Percentiles rank a stretch among this genome's conserved stretches.
Evolutionary conservation across 2,113 vertebrate genomes (phyloP).

Genomic region (Gymnocephalus cernua): DNA sequence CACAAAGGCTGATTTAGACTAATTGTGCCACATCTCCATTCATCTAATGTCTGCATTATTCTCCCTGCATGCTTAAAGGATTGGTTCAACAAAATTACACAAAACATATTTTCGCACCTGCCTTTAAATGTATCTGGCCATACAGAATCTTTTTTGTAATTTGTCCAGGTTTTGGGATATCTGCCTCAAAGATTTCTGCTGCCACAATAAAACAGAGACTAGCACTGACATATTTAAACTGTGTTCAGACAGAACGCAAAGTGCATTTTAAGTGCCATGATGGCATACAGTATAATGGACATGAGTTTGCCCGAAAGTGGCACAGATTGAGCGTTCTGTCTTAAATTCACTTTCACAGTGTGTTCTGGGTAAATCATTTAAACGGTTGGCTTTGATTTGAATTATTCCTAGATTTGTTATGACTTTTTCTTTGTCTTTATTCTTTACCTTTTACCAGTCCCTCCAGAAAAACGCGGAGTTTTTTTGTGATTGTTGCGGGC

Average conservation of each 20-base stretch:
- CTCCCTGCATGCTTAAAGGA: not conserved
- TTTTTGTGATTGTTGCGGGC: too few relatives aligned
- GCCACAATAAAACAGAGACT: not conserved
- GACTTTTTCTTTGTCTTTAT: not conserved
- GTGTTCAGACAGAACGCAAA: not conserved
- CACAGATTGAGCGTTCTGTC: not conserved
- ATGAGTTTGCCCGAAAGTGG: not conserved
- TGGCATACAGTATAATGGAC: not conserved
- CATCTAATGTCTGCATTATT: constrained; percentile 7
- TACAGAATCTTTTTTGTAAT: not conserved
- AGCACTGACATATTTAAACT: not conserved
- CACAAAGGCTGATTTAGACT: constrained; percentile 39
- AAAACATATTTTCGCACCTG: not conserved
- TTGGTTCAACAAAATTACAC: not conserved
- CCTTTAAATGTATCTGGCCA: not conserved
- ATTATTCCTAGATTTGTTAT: not conserved
- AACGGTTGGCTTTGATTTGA: not conserved
- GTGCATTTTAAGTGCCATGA: not conserved
- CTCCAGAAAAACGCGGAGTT: too few relatives aligned
- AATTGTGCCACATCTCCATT: constrained; percentile 16
- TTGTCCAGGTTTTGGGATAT: not conserved
- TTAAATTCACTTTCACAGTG: not conserved
- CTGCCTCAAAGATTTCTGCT: not conserved
- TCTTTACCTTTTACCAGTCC: not conserved
- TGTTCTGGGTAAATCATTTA: not conserved